These are phyloP conservation scores for Channa striata DNA, from an alignment of 2,797 vertebrate genomes.

Conservation along the genomic window DNA sequence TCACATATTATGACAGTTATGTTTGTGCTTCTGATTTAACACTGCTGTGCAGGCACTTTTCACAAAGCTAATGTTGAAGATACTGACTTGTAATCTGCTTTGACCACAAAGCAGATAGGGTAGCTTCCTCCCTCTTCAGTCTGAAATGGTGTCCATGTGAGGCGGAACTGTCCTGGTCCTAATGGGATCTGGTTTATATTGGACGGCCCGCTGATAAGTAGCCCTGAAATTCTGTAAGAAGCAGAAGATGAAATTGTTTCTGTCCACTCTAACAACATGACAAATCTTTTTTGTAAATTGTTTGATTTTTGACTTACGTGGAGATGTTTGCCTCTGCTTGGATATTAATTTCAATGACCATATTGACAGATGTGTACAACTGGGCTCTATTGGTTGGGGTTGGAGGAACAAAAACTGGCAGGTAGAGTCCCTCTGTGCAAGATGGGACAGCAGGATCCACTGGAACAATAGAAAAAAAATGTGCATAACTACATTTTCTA, in stretches of 20 bases:
- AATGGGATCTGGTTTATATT: background rate
- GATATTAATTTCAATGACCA: slow-evolving; percentile 43
- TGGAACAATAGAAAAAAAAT: background rate
- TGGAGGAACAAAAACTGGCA: slow-evolving; percentile 59
- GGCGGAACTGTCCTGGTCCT: slow-evolving; percentile 6
- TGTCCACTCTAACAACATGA: background rate
- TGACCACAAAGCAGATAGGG: slow-evolving; percentile 49
- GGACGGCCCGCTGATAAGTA: slow-evolving; percentile 46
- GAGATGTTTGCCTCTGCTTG: background rate
- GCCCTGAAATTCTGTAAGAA: slow-evolving; percentile 23
- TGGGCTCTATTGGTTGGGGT: slow-evolving; percentile 42
- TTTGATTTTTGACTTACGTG: slow-evolving; percentile 20
- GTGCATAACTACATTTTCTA: too few relatives aligned
- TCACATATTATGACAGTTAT: background rate
- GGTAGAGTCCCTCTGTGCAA: slow-evolving; percentile 53
- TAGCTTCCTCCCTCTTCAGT: slow-evolving; percentile 19
- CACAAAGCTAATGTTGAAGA: background rate
- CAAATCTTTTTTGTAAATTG: background rate
- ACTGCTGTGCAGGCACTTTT: background rate
- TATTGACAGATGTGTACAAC: background rate
- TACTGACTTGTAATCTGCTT: slow-evolving; percentile 20
- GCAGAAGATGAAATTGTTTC: too few relatives aligned
- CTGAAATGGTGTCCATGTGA: slow-evolving; percentile 32
- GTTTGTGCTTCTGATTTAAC: background rate
- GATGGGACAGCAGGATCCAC: slow-evolving; percentile 26